A percentile compares a stretch with the other conserved stretches of the same genome.
phyloP scores from a whole-genome alignment of 2,113 vertebrate genomes.

The Aphelocoma coerulescens region DNA sequence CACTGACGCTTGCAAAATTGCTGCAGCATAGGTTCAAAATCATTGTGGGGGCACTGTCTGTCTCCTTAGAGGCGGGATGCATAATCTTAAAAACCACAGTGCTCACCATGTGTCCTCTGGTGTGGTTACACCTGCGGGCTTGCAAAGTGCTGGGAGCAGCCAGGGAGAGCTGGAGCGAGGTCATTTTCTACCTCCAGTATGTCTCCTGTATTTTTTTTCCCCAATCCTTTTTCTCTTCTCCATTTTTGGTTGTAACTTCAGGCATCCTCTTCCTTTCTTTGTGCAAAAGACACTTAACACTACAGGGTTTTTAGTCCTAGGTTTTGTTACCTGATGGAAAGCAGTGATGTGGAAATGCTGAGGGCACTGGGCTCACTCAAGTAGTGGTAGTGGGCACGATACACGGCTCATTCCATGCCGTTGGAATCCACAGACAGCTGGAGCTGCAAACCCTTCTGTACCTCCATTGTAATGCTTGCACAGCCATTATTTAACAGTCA shows the following conservation, averaged over 20 bases:
- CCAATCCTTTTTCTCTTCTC: neutral
- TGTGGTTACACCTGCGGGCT: neutral
- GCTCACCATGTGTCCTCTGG: rapidly evolving
- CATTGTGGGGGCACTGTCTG: neutral
- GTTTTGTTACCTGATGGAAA: neutral
- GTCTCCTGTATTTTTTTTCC: neutral
- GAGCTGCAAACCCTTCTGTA: slow-evolving; percentile 34
- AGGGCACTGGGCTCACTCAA: neutral
- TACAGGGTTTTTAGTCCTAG: neutral
- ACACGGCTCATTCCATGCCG: rapidly evolving
- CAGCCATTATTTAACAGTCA: slow-evolving; percentile 10
- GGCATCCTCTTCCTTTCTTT: neutral
- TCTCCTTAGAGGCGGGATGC: neutral
- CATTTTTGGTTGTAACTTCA: neutral
- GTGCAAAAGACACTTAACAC: neutral
- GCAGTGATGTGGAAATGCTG: neutral
- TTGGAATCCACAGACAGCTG: neutral
- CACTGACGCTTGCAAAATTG: neutral
- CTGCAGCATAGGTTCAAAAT: neutral
- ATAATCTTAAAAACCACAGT: neutral
- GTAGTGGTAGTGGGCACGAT: neutral
- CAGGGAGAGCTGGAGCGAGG: neutral
- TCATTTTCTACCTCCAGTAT: neutral
- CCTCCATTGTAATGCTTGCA: slow-evolving; percentile 47
- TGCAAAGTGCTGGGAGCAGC: neutral